Evolutionary conservation across 1,140 invertebrate genomes (phyloP), one percentile per base, ranked within the genome.

Genomic region (Drosophila erecta): DNA sequence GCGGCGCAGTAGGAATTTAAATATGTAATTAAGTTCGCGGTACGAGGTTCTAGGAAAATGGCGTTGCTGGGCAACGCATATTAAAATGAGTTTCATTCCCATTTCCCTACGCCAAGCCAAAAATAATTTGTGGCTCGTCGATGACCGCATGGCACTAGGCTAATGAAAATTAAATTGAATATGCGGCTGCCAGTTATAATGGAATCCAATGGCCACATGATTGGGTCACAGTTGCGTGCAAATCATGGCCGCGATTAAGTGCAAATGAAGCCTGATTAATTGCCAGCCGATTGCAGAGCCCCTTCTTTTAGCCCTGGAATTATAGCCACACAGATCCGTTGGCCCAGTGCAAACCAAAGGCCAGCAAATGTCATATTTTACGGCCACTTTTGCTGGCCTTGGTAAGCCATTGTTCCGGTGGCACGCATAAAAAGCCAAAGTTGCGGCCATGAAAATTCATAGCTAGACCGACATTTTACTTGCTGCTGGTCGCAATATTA

Each of bases 231-330:
- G 35, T 77, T 78, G 75, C 83, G 84, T 86, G 83, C 79, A 58
- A 80, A 87, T 87, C 75, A 81, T 87, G 61, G 55, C 37, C 41
- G 70, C 79, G 84, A 87, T 87, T 87, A 87, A 87, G 79, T 87
- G 79, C 75, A 87, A 83, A 79, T 83, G 76, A 76, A 87, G 79
- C 83, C 79, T 83, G 83, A 87, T 87, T 87, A 87, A 87, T 87
- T 87, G 71, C 72, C 24, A 11, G n/a, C 7, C 65, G 64, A 71
- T 70, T 58, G 77, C 50, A 41, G 37, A 12, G 17, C 37, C 62
- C 37, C 40, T 8, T 7, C 27, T 7, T 30, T 2, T 7, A 30
- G 7, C 6, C 40, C 15, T 20, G 58, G 70, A 3, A 30, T 38
- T 27, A 35, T n/a, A 46, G 35, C 53, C 44, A 46, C 43, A 40